Evolutionary conservation across 2,113 vertebrate genomes (phyloP), one percentile per base, ranked within the genome.

Genomic region (Erythrocercus mccallii): DNA sequence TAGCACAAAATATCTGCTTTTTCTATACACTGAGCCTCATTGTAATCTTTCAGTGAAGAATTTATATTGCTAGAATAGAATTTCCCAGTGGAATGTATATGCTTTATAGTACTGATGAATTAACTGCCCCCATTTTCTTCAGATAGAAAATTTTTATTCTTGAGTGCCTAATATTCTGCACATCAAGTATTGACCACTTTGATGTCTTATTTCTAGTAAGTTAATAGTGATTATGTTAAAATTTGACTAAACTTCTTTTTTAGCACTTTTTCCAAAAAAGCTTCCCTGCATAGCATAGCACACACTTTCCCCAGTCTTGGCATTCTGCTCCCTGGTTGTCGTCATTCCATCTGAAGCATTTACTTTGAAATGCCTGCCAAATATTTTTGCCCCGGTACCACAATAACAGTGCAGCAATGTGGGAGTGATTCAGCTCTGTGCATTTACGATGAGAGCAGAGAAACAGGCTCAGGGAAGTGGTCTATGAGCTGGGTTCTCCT

Each of bases 281-380:
- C 62, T 94, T 94, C 66, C 38, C 89, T 90, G 85, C 91, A 84
- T 19, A 96, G 90, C 80, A 91, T 91, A 96, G 94, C 80, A 88
- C 81, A 92, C 82, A 95, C 91, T 98, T 98, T 96, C 90, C 96
- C 94, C 90, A 92, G 50, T 92, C 97, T 96, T 97, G 98, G 97
- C 96, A 91, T 96, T 94, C 95, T 94, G 45, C 88, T 96, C 85
- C 85, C 92, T 57, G 38, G 94, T 95, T 97, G 97, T 97, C 38
- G 44, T 98, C 97, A 98, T 92, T 97, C 80, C 68, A 97, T 83
- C 94, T 89, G 93, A 98, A 97, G 92, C 94, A 95, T 96, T 96
- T 92, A 27, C 98, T 98, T 98, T 98, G 98, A 98, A 98, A 97
- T 93, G 47, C 45, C 84, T 98, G 98, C 97, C 98, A 98, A 97